Percentiles rank a stretch among this genome's conserved stretches.
These are phyloP conservation scores for Lasioglossum villosulum DNA, from an alignment of 2,888 invertebrate genomes.

Conservation along the genomic window DNA sequence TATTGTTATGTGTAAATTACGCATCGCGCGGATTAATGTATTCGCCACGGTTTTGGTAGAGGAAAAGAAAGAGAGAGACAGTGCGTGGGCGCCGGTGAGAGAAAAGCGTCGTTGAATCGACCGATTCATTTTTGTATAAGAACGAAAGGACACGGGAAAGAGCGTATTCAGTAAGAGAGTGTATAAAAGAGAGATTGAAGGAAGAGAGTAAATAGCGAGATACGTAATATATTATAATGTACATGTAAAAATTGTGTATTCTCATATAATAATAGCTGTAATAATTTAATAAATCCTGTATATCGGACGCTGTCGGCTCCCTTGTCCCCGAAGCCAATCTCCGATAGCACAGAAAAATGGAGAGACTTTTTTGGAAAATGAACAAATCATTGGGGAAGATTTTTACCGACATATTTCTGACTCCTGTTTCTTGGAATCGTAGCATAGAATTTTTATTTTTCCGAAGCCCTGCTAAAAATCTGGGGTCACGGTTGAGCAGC, in stretches of 20 bases:
- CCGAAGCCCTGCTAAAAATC: neutral
- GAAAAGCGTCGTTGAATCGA: slow-evolving; percentile 3
- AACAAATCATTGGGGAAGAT: neutral
- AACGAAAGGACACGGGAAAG: slow-evolving; percentile 15
- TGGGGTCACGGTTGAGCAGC: neutral
- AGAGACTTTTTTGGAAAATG: too few relatives aligned
- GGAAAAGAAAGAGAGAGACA: neutral
- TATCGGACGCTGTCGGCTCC: slow-evolving; percentile 54
- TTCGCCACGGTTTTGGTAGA: slow-evolving; percentile 16
- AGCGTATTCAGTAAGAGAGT: slow-evolving; percentile 35
- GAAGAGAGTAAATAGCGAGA: slow-evolving; percentile 68
- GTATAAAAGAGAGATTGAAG: slow-evolving; percentile 47
- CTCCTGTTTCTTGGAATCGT: too few relatives aligned
- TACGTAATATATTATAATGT: slow-evolving; percentile 79
- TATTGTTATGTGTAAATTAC: slow-evolving; percentile 47
- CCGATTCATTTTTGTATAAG: slow-evolving; percentile 51
- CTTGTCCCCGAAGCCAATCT: neutral
- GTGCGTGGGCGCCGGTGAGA: neutral
- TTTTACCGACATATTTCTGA: neutral
- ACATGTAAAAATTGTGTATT: slow-evolving; percentile 81
- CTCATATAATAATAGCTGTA: slow-evolving; percentile 79
- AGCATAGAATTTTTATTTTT: too few relatives aligned
- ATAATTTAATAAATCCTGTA: slow-evolving; percentile 81
- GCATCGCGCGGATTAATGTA: slow-evolving; percentile 45
- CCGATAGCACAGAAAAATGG: too few relatives aligned